Conservation (phyloP, 2,888 invertebrate species). For the Oscheius onirici region DNA sequence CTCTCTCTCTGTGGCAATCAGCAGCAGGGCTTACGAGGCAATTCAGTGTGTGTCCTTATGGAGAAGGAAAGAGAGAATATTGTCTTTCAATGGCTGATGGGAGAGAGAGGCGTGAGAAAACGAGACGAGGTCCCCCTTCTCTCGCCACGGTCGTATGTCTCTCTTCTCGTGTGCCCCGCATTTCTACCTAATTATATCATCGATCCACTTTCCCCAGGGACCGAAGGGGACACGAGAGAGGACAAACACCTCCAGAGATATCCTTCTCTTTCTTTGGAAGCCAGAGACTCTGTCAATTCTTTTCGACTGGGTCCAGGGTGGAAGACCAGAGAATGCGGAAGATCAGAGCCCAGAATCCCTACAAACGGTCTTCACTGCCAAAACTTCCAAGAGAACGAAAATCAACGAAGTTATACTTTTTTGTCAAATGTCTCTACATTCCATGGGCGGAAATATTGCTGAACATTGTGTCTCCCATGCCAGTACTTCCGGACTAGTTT, state of each 20-base stretch:
- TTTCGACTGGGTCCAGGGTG: too few relatives aligned
- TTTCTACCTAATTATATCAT: conserved; percentile 31
- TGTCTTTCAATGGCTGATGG: neutral
- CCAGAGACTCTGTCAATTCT: neutral
- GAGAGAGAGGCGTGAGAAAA: neutral
- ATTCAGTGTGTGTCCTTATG: too few relatives aligned
- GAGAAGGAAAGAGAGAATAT: neutral
- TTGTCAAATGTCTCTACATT: too few relatives aligned
- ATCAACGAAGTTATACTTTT: too few relatives aligned
- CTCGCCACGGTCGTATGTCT: neutral
- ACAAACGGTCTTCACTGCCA: too few relatives aligned
- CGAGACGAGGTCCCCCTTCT: neutral
- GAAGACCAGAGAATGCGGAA: neutral
- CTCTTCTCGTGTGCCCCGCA: conserved; percentile 10
- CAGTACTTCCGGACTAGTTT: too few relatives aligned
- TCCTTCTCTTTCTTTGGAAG: too few relatives aligned
- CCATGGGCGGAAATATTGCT: too few relatives aligned
- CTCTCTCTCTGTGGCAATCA: neutral
- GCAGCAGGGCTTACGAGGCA: too few relatives aligned
- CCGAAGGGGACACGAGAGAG: neutral
- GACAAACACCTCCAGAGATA: conserved; percentile 26
- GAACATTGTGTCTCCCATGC: too few relatives aligned
- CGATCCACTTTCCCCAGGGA: conserved; percentile 20
- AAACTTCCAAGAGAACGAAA: too few relatives aligned
- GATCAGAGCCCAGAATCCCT: too few relatives aligned